Percentiles rank a stretch among this genome's conserved stretches.
Conservation (phyloP, 2,888 invertebrate species). For the Epistrophella euchroma region DNA sequence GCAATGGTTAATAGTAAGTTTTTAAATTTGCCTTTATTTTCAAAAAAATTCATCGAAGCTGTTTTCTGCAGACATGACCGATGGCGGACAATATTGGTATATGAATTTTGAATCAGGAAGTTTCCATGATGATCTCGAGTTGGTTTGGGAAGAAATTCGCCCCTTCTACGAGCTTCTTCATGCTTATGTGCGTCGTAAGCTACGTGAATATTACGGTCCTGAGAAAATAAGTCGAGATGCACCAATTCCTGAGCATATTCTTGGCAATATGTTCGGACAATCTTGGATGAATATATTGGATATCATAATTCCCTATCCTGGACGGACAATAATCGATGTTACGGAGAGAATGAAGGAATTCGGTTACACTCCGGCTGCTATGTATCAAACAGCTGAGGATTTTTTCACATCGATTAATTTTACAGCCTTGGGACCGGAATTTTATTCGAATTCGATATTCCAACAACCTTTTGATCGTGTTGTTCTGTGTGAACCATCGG, state of each 20-base stretch:
- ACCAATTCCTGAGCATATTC: constrained; percentile 92
- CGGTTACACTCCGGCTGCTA: constrained; percentile 92
- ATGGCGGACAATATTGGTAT: constrained; percentile 95
- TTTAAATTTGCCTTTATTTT: background rate
- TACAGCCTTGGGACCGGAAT: constrained; percentile 92
- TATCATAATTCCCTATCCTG: constrained; percentile 93
- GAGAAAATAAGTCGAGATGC: constrained; percentile 91
- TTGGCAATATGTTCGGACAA: constrained; percentile 96
- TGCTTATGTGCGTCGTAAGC: constrained; percentile 93
- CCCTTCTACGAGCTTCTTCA: constrained; percentile 95
- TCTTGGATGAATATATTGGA: constrained; percentile 93
- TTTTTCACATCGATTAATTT: constrained; percentile 96
- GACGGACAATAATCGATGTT: constrained; percentile 92
- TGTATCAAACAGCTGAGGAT: constrained; percentile 95
- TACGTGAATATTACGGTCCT: constrained; percentile 93
- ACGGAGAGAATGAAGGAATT: constrained; percentile 92
- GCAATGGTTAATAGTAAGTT: constrained; percentile 91
- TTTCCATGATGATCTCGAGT: constrained; percentile 91
- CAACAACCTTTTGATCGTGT: constrained; percentile 91
- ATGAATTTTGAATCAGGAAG: constrained; percentile 92
- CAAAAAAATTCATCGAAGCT: background rate
- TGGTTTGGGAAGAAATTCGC: constrained; percentile 92
- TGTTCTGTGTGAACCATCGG: constrained; percentile 94
- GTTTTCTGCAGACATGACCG: constrained; percentile 89
- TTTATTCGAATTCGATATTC: constrained; percentile 94